These are phyloP conservation scores for Lasioglossum zephyrum DNA, from an alignment of 2,888 invertebrate genomes.

Conservation along the genomic window DNA sequence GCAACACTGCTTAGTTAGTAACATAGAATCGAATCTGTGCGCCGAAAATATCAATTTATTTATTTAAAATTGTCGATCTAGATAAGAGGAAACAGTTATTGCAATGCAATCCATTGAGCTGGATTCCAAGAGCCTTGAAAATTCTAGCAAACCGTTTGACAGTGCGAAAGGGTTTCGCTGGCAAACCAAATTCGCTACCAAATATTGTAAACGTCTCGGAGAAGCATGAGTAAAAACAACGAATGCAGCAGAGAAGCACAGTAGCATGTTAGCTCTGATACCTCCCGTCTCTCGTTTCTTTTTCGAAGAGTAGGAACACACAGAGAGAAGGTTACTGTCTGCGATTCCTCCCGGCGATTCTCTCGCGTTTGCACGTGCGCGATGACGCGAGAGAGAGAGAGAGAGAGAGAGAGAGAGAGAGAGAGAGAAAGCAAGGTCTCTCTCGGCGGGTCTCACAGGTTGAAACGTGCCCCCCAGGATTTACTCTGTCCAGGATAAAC, in stretches of 20 bases:
- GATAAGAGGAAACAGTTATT: no score
- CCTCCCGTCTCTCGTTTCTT: not conserved
- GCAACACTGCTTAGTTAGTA: no score
- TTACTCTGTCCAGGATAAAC: conserved; percentile 40
- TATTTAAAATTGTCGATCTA: no score
- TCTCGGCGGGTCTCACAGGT: not conserved
- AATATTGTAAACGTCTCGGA: not conserved
- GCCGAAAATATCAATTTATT: no score
- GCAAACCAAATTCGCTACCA: not conserved
- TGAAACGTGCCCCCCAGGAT: conserved; percentile 45
- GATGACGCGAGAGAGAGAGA: not conserved
- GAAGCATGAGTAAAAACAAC: not conserved
- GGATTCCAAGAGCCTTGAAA: not conserved
- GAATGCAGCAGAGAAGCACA: not conserved
- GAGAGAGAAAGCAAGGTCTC: not conserved
- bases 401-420: not conserved
- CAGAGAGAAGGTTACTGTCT: not conserved
- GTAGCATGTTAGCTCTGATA: conserved; percentile 1
- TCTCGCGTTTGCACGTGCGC: conserved; percentile 4
- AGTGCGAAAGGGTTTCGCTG: not conserved
- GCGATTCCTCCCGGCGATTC: conserved; percentile 1
- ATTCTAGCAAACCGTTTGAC: conserved; percentile 6
- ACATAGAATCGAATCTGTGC: no score
- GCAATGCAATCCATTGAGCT: not conserved
- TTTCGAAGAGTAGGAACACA: not conserved